A percentile compares a stretch with the other conserved stretches of the same genome.
Conservation (phyloP, 2,113 vertebrate species). For the Hylia prasina region DNA sequence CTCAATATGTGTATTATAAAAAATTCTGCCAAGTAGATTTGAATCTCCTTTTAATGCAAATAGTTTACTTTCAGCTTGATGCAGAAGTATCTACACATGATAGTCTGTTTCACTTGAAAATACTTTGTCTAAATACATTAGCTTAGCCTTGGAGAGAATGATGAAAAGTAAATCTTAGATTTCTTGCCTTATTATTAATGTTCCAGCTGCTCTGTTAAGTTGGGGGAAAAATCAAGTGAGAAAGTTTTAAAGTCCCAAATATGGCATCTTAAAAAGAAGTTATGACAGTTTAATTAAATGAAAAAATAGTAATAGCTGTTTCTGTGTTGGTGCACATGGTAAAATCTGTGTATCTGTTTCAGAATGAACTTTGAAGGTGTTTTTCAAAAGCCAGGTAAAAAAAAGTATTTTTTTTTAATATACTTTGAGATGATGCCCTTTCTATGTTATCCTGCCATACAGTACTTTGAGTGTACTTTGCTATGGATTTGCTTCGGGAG, state of each 20-base stretch:
- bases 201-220: neutral
- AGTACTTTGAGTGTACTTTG: neutral
- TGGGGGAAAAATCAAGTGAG: neutral
- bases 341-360: neutral
- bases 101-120: neutral
- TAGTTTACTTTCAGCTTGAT: neutral
- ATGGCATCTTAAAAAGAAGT: neutral
- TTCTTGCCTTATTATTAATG: neutral
- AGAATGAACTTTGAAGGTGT: neutral
- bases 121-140: neutral
- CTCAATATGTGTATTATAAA: neutral
- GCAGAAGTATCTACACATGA: neutral
- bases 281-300: neutral
- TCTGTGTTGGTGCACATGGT: neutral
- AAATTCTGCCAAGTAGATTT: neutral
- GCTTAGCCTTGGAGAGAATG: neutral
- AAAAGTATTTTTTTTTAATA: no score
- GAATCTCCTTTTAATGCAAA: neutral
- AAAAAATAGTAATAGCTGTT: neutral
- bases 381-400: neutral
- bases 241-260: neutral
- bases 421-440: neutral
- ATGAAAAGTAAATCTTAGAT: neutral
- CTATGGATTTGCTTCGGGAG: neutral
- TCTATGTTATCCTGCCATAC: neutral